Base-by-base conservation (phyloP, 2,888 invertebrate species). In the Ethmia dodecea region DNA sequence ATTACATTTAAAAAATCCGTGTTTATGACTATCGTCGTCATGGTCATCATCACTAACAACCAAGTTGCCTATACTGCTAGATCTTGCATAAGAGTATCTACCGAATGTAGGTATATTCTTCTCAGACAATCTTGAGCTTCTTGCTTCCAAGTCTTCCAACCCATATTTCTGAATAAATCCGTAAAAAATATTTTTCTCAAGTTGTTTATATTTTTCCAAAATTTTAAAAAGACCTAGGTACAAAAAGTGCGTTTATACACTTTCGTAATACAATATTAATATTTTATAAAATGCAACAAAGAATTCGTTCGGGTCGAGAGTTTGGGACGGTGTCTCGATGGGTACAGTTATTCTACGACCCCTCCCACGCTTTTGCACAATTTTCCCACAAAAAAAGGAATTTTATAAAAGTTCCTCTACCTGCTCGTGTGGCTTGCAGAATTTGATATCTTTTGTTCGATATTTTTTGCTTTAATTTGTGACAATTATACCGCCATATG, bases 351-450 rank as follows among this genome's bases (percentile, higher is more conserved):
- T 69, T 56, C 64, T 47, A 44, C 61, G 69, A 65, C 55, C 68
- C 78, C 60, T 80, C 83, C 81, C 81, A 83, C 79, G 77, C 73
- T 80, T 86, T 86, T 80, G 86, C 86, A 81, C 83, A 83, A 78
- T 64, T 73, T 72, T 44, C 39, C 52, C 50, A 70, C 74, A 83
- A 78, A 74, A 66, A 55, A 52, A 45, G 37, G 43, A 61, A 74
- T 68, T 75, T 74, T 75, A 74, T 72, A 75, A 66, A 27, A 52
- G 51, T 60, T 60, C 62, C 50, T 67, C 76, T 86, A 86, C 86
- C 86, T 86, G 86, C 81, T 79, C 84, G 84, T 86, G 86, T 84
- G 84, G 81, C 86, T 84, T 84, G 84, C 86, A 83, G 83, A 78
- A 79, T 86, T 81, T 81, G 84, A 84, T 84, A 83, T 70, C 83